phyloP scores from a whole-genome alignment of 1,140 invertebrate genomes.

The Xylocopa sonorina region DNA sequence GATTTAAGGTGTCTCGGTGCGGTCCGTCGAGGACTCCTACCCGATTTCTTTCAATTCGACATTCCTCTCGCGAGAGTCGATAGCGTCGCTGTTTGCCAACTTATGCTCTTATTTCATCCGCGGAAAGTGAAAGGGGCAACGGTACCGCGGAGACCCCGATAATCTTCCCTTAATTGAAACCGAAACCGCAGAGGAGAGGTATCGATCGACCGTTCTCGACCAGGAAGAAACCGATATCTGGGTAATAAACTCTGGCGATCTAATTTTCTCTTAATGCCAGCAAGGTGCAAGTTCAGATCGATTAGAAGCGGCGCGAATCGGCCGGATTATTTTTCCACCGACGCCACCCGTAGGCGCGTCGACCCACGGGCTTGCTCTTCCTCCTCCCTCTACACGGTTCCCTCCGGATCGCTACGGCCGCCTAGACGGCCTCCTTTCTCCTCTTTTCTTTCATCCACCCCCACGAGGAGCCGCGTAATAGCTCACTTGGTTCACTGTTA shows the following conservation, averaged over 20 bases:
- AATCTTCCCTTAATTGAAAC: constrained; percentile 5
- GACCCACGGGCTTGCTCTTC: constrained; percentile 60
- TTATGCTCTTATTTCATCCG: not conserved
- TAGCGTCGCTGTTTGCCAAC: no score
- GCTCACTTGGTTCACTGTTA: constrained; percentile 75
- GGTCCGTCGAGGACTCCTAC: no score
- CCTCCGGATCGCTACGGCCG: not conserved
- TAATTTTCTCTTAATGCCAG: constrained; percentile 31
- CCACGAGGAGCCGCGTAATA: constrained; percentile 68
- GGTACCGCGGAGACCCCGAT: not conserved
- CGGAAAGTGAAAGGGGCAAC: no score
- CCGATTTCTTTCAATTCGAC: no score
- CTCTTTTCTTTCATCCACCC: constrained; percentile 61
- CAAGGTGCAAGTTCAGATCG: constrained; percentile 68
- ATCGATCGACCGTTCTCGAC: no score
- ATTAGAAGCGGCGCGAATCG: constrained; percentile 57
- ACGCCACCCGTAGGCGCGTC: constrained; percentile 58
- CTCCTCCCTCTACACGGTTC: constrained; percentile 3
- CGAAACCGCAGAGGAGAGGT: not conserved
- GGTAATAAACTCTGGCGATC: not conserved
- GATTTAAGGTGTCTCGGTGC: not conserved
- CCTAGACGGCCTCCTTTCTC: constrained; percentile 61
- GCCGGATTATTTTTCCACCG: constrained; percentile 43
- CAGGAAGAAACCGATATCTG: not conserved
- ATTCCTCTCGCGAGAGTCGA: no score